phyloP scores from a whole-genome alignment of 2,888 invertebrate species.

The Carterocephalus palaemon region DNA sequence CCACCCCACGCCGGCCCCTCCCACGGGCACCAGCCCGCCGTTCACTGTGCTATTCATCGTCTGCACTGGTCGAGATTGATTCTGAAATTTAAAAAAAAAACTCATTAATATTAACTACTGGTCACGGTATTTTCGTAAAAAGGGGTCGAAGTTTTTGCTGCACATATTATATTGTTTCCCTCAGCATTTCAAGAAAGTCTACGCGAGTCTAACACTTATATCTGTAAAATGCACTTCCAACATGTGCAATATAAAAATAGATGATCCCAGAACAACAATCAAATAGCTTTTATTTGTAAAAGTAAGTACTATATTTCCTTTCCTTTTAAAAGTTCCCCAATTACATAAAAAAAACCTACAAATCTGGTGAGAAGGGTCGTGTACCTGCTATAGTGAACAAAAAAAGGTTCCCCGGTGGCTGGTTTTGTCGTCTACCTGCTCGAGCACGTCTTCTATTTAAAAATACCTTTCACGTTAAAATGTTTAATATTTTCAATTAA shows the following conservation, averaged over 20 bases:
- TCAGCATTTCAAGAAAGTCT: too few relatives aligned
- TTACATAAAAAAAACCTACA: constrained; percentile 44
- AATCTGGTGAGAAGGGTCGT: constrained; percentile 56
- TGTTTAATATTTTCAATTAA: constrained; percentile 71
- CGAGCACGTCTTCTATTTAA: constrained; percentile 58
- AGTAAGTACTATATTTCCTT: constrained; percentile 10
- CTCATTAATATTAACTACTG: constrained; percentile 1
- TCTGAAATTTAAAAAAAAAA: constrained; percentile 63
- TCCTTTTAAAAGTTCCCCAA: constrained; percentile 14
- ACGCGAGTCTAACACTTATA: too few relatives aligned
- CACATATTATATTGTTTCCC: too few relatives aligned
- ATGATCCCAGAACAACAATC: constrained; percentile 10
- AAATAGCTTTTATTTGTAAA: constrained; percentile 15
- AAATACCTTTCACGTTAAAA: constrained; percentile 61
- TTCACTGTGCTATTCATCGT: constrained; percentile 55
- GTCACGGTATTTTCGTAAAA: too few relatives aligned
- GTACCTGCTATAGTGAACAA: constrained; percentile 67
- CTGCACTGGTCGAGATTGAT: constrained; percentile 76
- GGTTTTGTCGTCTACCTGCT: constrained; percentile 68
- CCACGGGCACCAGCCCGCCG: constrained; percentile 49
- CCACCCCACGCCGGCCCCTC: constrained; percentile 54
- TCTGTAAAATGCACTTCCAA: constrained; percentile 1
- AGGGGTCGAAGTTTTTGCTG: too few relatives aligned
- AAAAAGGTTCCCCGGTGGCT: constrained; percentile 55
- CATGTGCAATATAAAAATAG: constrained; percentile 11